Evolutionary conservation across 2,797 vertebrate species (phyloP).

Genomic region (Alcedo atthis): DNA sequence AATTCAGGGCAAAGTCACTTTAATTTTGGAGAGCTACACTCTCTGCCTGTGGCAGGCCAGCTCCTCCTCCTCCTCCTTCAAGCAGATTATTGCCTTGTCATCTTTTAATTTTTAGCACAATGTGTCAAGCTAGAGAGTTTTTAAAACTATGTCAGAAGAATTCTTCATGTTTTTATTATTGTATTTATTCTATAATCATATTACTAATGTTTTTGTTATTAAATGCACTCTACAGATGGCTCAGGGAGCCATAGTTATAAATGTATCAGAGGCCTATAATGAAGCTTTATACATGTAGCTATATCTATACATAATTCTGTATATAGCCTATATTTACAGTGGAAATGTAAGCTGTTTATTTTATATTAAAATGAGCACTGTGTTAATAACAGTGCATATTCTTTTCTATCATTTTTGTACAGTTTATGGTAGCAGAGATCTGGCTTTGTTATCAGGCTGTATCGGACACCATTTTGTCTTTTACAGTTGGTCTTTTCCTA

Average conservation of each 20-base stretch:
- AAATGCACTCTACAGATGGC: slow-evolving; percentile 86
- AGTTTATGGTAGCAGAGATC: slow-evolving; percentile 77
- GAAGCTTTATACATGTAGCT: slow-evolving; percentile 87
- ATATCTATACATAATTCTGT: slow-evolving; percentile 82
- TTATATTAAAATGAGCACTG: slow-evolving; percentile 88
- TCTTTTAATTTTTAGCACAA: slow-evolving; percentile 74
- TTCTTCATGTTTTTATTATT: slow-evolving; percentile 79
- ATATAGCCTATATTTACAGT: slow-evolving; percentile 90
- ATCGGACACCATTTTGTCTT: slow-evolving; percentile 49
- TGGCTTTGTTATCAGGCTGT: slow-evolving; percentile 68
- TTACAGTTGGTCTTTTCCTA: slow-evolving; percentile 60
- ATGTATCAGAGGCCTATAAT: slow-evolving; percentile 86
- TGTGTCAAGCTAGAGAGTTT: slow-evolving; percentile 70
- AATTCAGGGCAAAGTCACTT: slow-evolving; percentile 61
- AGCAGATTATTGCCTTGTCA: slow-evolving; percentile 76
- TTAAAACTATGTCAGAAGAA: slow-evolving; percentile 50
- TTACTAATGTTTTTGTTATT: slow-evolving; percentile 79
- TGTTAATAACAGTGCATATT: slow-evolving; percentile 82
- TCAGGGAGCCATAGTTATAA: slow-evolving; percentile 87
- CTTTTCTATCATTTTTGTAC: slow-evolving; percentile 83
- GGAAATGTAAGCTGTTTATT: slow-evolving; percentile 86
- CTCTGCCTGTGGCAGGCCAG: slow-evolving; percentile 77
- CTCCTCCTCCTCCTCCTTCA: slow-evolving; percentile 34
- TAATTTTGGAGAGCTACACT: slow-evolving; percentile 50
- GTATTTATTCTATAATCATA: slow-evolving; percentile 83